Conservation (phyloP, 2,888 invertebrate species). For the Rosalia funebris region DNA sequence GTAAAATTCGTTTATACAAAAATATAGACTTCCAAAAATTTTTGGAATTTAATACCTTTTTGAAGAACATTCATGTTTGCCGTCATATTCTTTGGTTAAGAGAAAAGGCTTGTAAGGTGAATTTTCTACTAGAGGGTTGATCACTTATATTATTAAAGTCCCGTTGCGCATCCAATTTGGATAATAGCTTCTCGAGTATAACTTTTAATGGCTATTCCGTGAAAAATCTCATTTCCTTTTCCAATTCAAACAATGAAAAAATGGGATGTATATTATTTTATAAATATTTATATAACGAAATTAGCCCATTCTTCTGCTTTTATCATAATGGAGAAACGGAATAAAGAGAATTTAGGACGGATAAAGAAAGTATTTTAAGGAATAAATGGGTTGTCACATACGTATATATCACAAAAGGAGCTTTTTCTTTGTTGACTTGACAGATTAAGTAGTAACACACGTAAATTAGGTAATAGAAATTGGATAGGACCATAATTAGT, state of each 20-base stretch:
- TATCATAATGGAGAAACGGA: not conserved
- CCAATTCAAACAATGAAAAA: not conserved
- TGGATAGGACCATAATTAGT: too few species aligned
- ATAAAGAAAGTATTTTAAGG: not conserved
- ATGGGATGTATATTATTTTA: not conserved
- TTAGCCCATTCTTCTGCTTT: not conserved
- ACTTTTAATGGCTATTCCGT: not conserved
- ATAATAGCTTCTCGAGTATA: not conserved
- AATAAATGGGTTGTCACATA: not conserved
- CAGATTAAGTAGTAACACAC: too few species aligned
- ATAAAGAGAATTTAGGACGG: conserved; percentile 1
- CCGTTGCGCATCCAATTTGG: not conserved
- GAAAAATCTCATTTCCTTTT: not conserved
- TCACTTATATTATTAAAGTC: too few species aligned
- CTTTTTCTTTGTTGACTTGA: not conserved
- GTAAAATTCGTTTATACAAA: too few species aligned
- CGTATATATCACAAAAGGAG: not conserved
- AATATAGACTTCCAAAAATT: too few species aligned
- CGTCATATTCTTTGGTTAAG: too few species aligned
- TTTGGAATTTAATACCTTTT: too few species aligned
- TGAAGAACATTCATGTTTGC: too few species aligned
- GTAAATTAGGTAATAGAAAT: too few species aligned
- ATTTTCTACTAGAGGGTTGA: too few species aligned
- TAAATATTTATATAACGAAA: not conserved
- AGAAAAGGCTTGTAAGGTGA: too few species aligned